Base-by-base conservation (phyloP, 2,888 invertebrate genomes). In the Adineta ricciae region DNA sequence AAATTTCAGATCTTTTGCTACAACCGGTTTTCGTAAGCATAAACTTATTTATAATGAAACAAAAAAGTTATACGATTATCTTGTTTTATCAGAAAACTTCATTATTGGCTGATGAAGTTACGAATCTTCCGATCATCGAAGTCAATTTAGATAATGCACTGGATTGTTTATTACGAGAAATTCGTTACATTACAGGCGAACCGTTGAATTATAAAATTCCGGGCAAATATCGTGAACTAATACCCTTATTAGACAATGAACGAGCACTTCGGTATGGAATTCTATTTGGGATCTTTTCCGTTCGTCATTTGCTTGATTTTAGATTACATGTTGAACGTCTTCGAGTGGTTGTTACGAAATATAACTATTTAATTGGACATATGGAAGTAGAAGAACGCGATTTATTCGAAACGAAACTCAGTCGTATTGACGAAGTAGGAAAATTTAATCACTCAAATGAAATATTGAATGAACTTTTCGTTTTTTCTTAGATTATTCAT, bases 131-230 rank as follows among this genome's bases (percentile, higher is more conserved):
- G 24, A n/a, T 88, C 16, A 87, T 90, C 9, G 89, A 89, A 83
- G 90, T 90, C 49, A 90, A 90, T 87, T 88, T 90, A 54, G 90
- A 90, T 87, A 88, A 89, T 27, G 88, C 89, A 84, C 88, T 90
- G n/a, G 88, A 90, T 36, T 88, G 89, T 11, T 87, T 90, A 56
- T 87, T 90, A 83, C 87, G 88, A 27, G 90, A 90, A 86, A 89
- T 90, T 9, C 89, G 88, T 86, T 90, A 90, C 86, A 87, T 90
- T 11, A 87, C 83, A 27, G 50, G 78, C 73, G 46, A 83, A 64
- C 85, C 85, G 0, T 50, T 85, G 24, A 83, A 85, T 64, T 52
- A 72, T 24, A 56, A 83, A 46, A 32, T 85, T 21, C 41, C 83
- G 19, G 32, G 52, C 7, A 54, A 83, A 49, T 82, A 83, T 72